Evolutionary conservation across 1,140 invertebrate species (phyloP), one percentile per base, ranked within the genome.

Genomic region (Caenorhabditis brenneri): DNA sequence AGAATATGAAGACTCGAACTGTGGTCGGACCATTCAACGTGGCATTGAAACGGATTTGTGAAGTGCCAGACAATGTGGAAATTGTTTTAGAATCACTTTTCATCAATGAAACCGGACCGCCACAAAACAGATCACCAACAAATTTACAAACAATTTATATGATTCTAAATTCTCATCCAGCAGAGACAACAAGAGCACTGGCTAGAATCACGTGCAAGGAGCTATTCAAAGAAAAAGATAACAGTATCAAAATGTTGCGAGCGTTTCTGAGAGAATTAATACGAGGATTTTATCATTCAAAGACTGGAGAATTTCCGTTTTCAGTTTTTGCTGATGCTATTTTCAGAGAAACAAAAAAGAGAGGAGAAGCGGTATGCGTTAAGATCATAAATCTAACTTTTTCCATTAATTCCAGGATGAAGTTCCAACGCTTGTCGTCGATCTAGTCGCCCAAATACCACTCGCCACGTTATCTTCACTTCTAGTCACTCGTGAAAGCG

Each of bases 71-170:
- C 1, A 74, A 74, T n/a, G 65, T 46, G 19, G 65, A 42, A 42
- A 74, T 42, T 24, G 36, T 74, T 2, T 24, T 74, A n/a, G 36
- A 74, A 9, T 74, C 65, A 3, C 36, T 74, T 10, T 46, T 74
- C 29, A 15, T 46, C 0, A 74, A 74, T 74, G 65, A 74, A 42
- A 74, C 65, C 3, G 65, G 65, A 24, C 65, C 65, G 24, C 36
- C 65, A 27, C 65, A 74, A 31, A 74, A 74, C 27, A 33, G 65
- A 27, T 74, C 65, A 1, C 36, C 36, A 1, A 74, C 36, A 5
- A 74, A 74, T 24, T 15, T 74, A 10, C 65, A 74, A 42, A 74
- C 65, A 10, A 74, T 74, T 74, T 74, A 42, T 74, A 74, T 74
- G 33, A 42, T 74, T 4, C 22, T 74, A 19, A 39, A 46, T 24